Evolutionary conservation across 2,888 invertebrate genomes (phyloP).

Genomic region (Ceramica pisi): DNA sequence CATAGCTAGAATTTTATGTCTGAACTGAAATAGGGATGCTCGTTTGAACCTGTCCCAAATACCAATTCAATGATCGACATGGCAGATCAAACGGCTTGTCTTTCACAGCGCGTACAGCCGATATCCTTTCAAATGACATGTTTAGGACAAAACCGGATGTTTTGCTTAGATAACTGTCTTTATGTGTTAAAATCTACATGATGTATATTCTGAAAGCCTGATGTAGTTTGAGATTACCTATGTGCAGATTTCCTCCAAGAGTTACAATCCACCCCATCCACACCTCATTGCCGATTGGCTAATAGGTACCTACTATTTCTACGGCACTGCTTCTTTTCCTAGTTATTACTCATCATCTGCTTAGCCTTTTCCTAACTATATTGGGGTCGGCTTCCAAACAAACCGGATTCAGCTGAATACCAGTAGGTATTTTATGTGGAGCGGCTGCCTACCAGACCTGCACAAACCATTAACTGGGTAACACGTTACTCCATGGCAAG

Average conservation of each 20-base stretch:
- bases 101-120: constrained; percentile 16
- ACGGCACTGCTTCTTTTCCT: not conserved
- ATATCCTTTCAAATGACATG: constrained; percentile 26
- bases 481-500: too few relatives aligned
- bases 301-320: not conserved
- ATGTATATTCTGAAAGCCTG: not conserved
- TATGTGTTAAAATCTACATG: constrained; percentile 10
- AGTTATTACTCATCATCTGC: too few relatives aligned
- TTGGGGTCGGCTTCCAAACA: too few relatives aligned
- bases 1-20: constrained; percentile 39
- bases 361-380: too few relatives aligned
- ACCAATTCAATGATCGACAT: constrained; percentile 1
- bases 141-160: constrained; percentile 42
- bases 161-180: not conserved
- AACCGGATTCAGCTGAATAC: too few relatives aligned
- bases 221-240: not conserved
- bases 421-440: too few relatives aligned
- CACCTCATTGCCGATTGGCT: not conserved
- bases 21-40: constrained; percentile 29
- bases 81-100: constrained; percentile 50
- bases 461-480: too few relatives aligned
- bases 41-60: constrained; percentile 13
- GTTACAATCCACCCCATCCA: not conserved
- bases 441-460: too few relatives aligned
- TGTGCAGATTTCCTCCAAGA: not conserved